phyloP scores from a whole-genome alignment of 1,140 invertebrate genomes.

The Drosophila murphyi region DNA sequence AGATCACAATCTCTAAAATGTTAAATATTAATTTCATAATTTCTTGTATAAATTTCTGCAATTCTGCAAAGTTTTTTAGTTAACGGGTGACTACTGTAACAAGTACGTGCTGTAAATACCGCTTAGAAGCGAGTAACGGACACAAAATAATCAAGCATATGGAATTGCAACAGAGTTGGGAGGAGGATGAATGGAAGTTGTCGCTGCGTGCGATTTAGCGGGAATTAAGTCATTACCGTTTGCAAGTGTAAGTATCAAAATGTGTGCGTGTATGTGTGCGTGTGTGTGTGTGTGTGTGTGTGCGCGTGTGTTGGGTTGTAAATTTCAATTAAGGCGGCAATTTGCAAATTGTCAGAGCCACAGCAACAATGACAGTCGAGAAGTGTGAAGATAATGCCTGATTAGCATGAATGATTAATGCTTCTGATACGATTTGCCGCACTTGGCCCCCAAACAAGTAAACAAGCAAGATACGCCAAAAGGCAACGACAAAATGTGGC shows the following conservation, averaged over 20 bases:
- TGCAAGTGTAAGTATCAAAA: conserved; percentile 1
- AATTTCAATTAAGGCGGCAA: conserved; percentile 76
- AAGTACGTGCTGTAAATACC: conserved; percentile 44
- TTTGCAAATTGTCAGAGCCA: conserved; percentile 72
- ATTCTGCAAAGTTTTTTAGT: background rate
- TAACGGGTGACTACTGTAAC: background rate
- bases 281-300: conserved; percentile 13
- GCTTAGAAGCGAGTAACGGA: conserved; percentile 42
- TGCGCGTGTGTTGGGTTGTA: too few species aligned
- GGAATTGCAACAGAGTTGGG: conserved; percentile 1
- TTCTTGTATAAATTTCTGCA: too few species aligned
- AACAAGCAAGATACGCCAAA: background rate
- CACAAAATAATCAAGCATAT: conserved; percentile 17
- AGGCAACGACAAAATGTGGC: conserved; percentile 23
- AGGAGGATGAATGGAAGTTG: conserved; percentile 17
- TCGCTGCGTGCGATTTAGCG: conserved; percentile 54
- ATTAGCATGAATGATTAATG: conserved; percentile 76
- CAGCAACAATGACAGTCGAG: background rate
- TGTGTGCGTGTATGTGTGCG: conserved; percentile 8
- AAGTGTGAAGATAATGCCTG: conserved; percentile 72
- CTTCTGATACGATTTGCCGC: conserved; percentile 17
- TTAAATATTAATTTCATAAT: too few species aligned
- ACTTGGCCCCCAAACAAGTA: conserved; percentile 33
- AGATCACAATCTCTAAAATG: too few species aligned
- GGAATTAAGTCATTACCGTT: conserved; percentile 76